Base-by-base conservation (phyloP, 1,140 invertebrate species). In the Ditylenchus dipsaci region DNA sequence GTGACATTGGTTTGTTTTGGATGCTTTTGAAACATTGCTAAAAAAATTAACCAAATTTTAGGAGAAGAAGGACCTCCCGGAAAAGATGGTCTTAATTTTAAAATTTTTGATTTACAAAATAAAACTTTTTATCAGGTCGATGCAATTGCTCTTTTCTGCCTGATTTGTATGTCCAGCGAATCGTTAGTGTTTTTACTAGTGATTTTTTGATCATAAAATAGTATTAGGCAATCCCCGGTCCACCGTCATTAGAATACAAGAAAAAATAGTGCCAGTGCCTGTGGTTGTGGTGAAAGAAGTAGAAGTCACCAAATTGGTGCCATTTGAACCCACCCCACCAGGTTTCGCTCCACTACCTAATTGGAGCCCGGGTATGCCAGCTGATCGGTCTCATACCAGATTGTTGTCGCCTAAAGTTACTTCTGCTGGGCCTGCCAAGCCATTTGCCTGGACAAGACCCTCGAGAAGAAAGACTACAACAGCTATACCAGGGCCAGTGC, bases 271-370 rank as follows among this genome's bases (percentile, higher is more conserved):
- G 17, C 81, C 80, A 1, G 81, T 82, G 8, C 80, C 80, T 0
- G 80, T 82, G 7, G 75, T 82, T 0, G 79, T 82, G 17, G 80
- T 82, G 0, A 82, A 83, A 49, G 81, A 82, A 47, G 74, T 82
- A 0, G 80, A 82, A 62, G 81, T 82, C 5, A 82, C 80, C 13
- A 81, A 79, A 45, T 45, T 82, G 21, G 75, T 82, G 13, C 80
- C 80, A 0, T 82, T 83, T 58, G 80, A 82, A 59, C 80, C 80
- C 17, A 82, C 81, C 8, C 80, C 80, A 8, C 81, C 80, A 3
- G 81, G 80, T 1, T 82, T 82, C 61, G 78, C 64, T 26, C 81
- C 81, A 15, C 79, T 77, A 7, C 59, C 63, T 43, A 78, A 74
- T 11, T 83, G 81, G 80, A 59, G 57, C 0, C 77, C 79, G 8